Conservation (phyloP, 1,140 invertebrate species). For the Holotrichia oblita region DNA sequence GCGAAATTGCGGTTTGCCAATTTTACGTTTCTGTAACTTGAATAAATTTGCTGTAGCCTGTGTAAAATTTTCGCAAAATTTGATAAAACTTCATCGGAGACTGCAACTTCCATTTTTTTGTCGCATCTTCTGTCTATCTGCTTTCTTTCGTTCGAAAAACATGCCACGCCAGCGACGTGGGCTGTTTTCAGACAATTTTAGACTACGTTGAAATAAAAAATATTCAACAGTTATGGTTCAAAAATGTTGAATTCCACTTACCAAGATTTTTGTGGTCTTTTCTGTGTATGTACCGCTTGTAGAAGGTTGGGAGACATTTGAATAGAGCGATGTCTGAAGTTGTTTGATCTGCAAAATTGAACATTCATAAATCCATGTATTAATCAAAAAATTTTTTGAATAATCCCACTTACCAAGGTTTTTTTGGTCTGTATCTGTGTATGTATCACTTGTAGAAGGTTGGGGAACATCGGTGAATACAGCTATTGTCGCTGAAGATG, state of each 20-base stretch:
- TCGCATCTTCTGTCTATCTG: neutral
- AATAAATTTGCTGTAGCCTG: constrained; percentile 32
- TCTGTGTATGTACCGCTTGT: neutral
- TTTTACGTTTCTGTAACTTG: constrained; percentile 37
- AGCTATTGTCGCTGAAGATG: too few species aligned
- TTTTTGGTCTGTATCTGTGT: too few species aligned
- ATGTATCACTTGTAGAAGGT: too few species aligned
- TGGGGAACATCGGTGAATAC: too few species aligned
- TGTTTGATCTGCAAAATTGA: neutral
- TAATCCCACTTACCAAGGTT: too few species aligned
- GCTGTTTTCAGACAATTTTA: neutral
- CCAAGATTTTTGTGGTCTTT: too few species aligned
- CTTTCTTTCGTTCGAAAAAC: neutral
- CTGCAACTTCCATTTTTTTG: neutral
- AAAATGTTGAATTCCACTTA: too few species aligned
- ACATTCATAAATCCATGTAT: too few species aligned
- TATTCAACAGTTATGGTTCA: neutral
- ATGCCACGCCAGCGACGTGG: neutral
- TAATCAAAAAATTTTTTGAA: too few species aligned
- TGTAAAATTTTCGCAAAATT: constrained; percentile 40
- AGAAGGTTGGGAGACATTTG: neutral
- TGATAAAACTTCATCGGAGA: constrained; percentile 18
- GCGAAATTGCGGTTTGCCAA: constrained; percentile 7
- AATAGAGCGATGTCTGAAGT: too few species aligned
- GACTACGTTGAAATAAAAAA: neutral